These are phyloP conservation scores for Sebastes minor DNA, from an alignment of 2,797 vertebrate genomes.

Conservation along the genomic window DNA sequence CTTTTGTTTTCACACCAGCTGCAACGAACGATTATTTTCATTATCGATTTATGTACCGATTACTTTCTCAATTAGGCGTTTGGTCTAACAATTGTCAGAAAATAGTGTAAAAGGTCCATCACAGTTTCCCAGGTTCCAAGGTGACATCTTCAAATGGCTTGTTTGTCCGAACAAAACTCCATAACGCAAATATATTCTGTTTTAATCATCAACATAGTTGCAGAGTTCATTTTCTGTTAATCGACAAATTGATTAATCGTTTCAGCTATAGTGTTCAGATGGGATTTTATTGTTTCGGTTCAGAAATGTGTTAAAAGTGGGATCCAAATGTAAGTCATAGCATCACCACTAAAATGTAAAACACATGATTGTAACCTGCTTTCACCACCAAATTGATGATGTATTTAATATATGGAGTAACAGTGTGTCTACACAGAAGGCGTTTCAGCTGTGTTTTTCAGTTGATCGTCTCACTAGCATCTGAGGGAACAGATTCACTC, in stretches of 20 bases:
- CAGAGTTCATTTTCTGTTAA: accelerated
- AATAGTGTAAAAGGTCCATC: not conserved
- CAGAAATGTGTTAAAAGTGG: too few species aligned
- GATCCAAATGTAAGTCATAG: too few species aligned
- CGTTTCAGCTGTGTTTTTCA: too few species aligned
- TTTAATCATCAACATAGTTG: not conserved
- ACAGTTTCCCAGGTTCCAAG: not conserved
- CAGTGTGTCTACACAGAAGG: too few species aligned
- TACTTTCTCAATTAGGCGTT: not conserved
- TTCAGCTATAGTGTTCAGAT: not conserved
- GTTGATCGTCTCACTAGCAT: too few species aligned
- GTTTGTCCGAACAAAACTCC: not conserved
- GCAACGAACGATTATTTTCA: not conserved
- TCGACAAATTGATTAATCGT: not conserved
- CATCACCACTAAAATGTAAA: too few species aligned
- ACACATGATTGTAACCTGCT: too few species aligned
- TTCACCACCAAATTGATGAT: too few species aligned
- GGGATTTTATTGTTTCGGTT: not conserved
- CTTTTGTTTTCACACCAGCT: not conserved
- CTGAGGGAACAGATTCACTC: too few species aligned
- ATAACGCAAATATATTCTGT: too few species aligned
- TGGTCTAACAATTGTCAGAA: not conserved
- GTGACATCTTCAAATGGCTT: not conserved
- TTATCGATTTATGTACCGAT: not conserved
- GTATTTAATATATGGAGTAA: too few species aligned